A percentile compares a stretch with the other conserved stretches of the same genome.
Conservation (phyloP, 2,888 invertebrate genomes). For the Eilema caniola region DNA sequence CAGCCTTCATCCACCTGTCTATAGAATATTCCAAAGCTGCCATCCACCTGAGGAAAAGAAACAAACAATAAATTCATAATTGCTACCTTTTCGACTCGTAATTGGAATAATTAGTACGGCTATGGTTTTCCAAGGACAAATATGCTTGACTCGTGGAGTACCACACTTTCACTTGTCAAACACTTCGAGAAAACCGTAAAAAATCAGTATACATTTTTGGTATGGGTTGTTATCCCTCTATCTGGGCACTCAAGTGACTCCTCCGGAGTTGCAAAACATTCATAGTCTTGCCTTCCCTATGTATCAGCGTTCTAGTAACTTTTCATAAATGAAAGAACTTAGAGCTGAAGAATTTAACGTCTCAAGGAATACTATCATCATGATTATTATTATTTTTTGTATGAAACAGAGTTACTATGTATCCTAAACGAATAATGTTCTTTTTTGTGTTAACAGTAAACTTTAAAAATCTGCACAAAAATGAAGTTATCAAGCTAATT, state of each 20-base stretch:
- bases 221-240: no score
- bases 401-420: not conserved
- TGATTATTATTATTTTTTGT: no score
- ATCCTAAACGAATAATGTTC: not conserved
- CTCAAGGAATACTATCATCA: not conserved
- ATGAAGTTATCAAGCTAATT: not conserved
- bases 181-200: no score
- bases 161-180: no score
- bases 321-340: no score
- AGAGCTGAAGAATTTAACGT: not conserved
- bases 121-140: not conserved
- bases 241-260: no score
- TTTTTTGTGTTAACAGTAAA: not conserved
- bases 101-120: not conserved
- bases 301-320: no score
- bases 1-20: constrained; percentile 96
- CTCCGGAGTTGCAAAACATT: no score
- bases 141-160: no score
- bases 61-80: not conserved
- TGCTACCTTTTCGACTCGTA: not conserved
- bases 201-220: no score
- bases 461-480: not conserved
- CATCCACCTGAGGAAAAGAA: constrained; percentile 92
- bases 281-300: no score
- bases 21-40: constrained; percentile 97